Evolutionary conservation across 2,888 invertebrate genomes (phyloP).

Genomic region (Caenorhabditis zanzibari): DNA sequence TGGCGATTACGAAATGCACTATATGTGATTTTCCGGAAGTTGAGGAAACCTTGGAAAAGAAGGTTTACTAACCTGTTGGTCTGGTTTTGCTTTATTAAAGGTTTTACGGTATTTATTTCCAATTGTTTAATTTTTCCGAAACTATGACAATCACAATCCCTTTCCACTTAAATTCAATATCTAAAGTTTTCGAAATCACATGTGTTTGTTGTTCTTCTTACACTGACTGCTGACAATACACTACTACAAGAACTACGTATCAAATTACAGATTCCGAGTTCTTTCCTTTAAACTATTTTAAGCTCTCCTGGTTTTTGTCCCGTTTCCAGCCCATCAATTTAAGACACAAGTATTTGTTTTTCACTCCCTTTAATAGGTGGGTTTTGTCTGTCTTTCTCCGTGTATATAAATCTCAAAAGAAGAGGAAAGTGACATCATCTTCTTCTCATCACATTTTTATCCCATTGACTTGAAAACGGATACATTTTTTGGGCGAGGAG

Average conservation of each 20-base stretch:
- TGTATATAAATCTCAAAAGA: neutral
- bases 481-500: conserved; percentile 33
- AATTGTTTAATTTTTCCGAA: no score
- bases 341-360: neutral
- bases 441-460: neutral
- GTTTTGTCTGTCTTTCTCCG: neutral
- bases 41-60: neutral
- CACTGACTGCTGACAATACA: neutral
- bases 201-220: neutral
- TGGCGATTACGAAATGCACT: no score
- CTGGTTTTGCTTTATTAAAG: no score
- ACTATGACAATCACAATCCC: no score
- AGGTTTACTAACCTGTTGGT: no score
- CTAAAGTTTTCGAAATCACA: neutral
- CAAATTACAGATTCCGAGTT: neutral
- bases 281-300: neutral
- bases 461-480: conserved; percentile 49
- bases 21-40: neutral
- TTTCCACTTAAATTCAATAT: no score
- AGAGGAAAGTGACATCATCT: conserved; percentile 44
- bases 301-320: neutral
- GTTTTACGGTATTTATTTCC: no score
- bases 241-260: conserved; percentile 6
- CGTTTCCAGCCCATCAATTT: neutral
- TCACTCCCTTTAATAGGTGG: neutral